Evolutionary conservation across 2,797 vertebrate species (phyloP), one percentile per base, ranked within the genome.

Genomic region (Poecile montanus): DNA sequence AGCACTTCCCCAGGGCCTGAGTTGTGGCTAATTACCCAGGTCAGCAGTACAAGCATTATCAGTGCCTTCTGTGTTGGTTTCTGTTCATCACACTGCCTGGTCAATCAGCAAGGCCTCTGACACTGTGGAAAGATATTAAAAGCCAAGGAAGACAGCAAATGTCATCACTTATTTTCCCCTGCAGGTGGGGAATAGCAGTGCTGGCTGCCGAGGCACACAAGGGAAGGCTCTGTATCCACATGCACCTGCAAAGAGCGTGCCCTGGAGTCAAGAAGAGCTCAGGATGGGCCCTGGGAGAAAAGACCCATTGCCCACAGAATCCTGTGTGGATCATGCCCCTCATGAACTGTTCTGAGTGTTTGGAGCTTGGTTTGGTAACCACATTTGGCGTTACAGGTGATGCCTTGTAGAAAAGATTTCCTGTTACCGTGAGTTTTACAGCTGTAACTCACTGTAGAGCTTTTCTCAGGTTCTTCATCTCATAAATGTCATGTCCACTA

Each of bases 171-270:
- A 8, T 45, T 74, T 72, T 47, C 34, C 57, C 4, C 0, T 7
- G 36, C 70, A 93, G 85, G 58, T 85, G 79, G 36, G 47, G 42
- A 44, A 23, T 4, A 40, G 16, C 61, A 27, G 75, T 13, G 1
- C 19, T 0, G 3, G 16, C 38, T 34, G 42, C 32, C 2, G 2
- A 6, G 38, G 30, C 30, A 17, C 50, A 82, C 54, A 72, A 62
- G 84, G 72, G 58, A 38, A n/a, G 56, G 50, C 60, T 94, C 78
- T 93, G 88, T 84, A 4, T 27, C 1, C 42, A 58, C 9, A 7
- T 2, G 13, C 91, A 91, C 67, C 83, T 94, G 88, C 76, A 70
- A 42, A 61, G 21, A 1, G 1, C 27, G 4, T 3, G 53, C 32
- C 5, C 72, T 47, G 75, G 38, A 51, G 75, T 18, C 62, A 54